Percentiles rank a stretch among this genome's conserved stretches.
These are phyloP conservation scores for Drosophila auraria DNA, from an alignment of 1,140 invertebrate species.

Conservation along the genomic window DNA sequence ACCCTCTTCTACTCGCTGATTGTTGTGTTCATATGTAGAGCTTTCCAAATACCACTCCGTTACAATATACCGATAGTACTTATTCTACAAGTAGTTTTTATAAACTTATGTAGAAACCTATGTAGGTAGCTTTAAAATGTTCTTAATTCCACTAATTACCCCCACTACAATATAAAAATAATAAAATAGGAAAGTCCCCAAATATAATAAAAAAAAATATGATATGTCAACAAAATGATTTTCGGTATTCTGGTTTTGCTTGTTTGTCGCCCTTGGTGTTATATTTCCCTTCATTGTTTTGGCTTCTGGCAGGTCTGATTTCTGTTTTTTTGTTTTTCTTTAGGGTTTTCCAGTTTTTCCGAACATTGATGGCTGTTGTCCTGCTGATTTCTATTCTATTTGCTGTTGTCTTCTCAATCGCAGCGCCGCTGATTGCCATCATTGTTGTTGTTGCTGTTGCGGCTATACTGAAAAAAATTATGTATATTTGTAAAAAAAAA, in stretches of 20 bases:
- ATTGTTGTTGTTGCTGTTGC: constrained; percentile 39
- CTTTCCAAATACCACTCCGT: no score
- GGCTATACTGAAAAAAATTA: not conserved
- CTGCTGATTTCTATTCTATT: constrained; percentile 50
- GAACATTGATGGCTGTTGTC: constrained; percentile 29
- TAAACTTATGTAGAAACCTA: no score
- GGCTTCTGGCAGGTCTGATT: constrained; percentile 14
- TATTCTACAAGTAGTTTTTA: no score
- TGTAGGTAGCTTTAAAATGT: no score
- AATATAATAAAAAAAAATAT: constrained; percentile 53
- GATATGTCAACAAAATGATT: constrained; percentile 70
- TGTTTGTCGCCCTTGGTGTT: constrained; percentile 21
- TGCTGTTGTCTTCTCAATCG: constrained; percentile 72
- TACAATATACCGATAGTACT: no score
- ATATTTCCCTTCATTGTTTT: not conserved
- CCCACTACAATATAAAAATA: not conserved
- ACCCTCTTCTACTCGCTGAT: no score
- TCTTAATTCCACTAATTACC: no score
- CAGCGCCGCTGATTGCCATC: constrained; percentile 70
- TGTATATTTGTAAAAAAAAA: no score
- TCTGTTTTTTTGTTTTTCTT: constrained; percentile 19
- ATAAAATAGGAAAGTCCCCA: not conserved
- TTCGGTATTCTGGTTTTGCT: constrained; percentile 45
- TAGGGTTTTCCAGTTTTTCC: constrained; percentile 27
- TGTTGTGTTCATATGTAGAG: no score